A percentile compares a stretch with the other conserved stretches of the same genome.
Conservation (phyloP, 2,113 vertebrate genomes). For the Brachypteracias leptosomus region DNA sequence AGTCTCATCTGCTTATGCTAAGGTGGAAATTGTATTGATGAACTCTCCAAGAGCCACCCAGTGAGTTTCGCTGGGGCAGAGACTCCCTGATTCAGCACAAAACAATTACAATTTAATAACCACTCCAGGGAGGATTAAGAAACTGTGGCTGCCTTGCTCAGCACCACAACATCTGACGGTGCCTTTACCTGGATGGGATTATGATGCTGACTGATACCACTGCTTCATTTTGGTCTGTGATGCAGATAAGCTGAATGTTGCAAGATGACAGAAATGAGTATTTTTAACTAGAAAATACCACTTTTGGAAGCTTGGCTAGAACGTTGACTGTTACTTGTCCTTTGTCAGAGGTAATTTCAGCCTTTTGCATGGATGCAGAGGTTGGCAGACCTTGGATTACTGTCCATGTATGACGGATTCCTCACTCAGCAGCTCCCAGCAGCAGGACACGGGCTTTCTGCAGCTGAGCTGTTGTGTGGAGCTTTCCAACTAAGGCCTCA, state of each 20-base stretch:
- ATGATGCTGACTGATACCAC: neutral
- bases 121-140: constrained; percentile 37
- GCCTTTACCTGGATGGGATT: neutral
- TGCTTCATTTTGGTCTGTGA: neutral
- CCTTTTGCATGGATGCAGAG: neutral
- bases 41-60: constrained; percentile 2
- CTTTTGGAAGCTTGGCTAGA: neutral
- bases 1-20: neutral
- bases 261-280: neutral
- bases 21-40: constrained; percentile 23
- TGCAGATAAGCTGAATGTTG: rapidly evolving
- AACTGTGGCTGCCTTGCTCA: constrained; percentile 39
- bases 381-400: neutral
- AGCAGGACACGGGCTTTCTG: neutral
- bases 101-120: constrained; percentile 49
- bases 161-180: neutral
- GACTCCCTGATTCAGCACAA: constrained; percentile 52
- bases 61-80: constrained; percentile 44
- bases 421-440: rapidly evolving
- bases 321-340: neutral
- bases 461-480: neutral
- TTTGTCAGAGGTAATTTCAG: neutral
- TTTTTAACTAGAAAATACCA: neutral
- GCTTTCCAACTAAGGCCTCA: neutral
- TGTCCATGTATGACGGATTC: rapidly evolving